These are phyloP conservation scores for Ceratina australensis DNA, from an alignment of 1,140 invertebrate genomes.

Conservation along the genomic window DNA sequence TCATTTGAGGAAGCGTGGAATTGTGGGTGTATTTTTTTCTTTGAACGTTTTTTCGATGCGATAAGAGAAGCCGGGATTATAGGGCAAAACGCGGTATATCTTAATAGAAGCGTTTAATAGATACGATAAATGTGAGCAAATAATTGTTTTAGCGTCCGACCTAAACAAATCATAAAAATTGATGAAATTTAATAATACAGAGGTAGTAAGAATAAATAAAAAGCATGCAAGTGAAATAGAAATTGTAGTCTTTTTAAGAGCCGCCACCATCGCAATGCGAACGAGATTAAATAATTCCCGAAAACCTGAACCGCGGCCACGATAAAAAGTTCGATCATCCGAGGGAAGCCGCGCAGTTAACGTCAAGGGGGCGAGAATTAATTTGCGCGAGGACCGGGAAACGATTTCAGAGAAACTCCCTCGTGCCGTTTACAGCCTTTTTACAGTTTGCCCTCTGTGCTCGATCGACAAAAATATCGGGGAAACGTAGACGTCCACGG, in stretches of 20 bases:
- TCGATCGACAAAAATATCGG: slow-evolving; percentile 26
- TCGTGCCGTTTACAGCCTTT: slow-evolving; percentile 5
- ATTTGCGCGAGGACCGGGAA: neutral
- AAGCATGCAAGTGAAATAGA: no score
- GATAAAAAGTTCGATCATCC: neutral
- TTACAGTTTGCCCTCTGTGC: neutral
- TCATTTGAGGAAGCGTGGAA: slow-evolving; percentile 4
- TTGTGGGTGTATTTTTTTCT: no score
- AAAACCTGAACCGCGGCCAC: neutral
- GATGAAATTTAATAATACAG: no score
- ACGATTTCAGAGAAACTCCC: neutral
- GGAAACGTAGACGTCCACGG: slow-evolving; percentile 15
- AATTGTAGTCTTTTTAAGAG: neutral
- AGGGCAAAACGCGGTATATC: no score
- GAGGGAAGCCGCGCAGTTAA: neutral
- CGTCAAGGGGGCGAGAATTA: neutral
- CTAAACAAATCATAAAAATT: no score
- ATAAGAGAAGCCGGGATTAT: no score
- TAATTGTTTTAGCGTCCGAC: no score
- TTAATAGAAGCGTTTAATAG: no score
- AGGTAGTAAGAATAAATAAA: no score
- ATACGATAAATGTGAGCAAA: no score
- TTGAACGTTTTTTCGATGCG: no score
- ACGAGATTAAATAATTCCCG: neutral
- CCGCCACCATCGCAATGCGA: neutral